A percentile compares a stretch with the other conserved stretches of the same genome.
Evolutionary conservation across 2,888 invertebrate genomes (phyloP).

Genomic region (Cecidostiba fungosa): DNA sequence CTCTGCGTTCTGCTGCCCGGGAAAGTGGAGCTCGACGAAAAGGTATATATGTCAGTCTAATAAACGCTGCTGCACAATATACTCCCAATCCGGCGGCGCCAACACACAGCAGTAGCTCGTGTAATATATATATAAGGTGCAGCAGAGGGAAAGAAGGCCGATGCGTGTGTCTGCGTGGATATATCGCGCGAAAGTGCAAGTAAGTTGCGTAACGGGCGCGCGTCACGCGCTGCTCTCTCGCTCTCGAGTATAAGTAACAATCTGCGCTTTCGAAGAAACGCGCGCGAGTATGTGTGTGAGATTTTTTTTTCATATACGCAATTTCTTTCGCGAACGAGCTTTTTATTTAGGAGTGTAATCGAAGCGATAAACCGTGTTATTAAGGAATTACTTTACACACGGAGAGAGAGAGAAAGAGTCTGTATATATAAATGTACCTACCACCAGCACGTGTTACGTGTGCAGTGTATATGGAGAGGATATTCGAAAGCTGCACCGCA

Average conservation of each 20-base stretch:
- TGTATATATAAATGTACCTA: not conserved
- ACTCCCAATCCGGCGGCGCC: not conserved
- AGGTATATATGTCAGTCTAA: slow-evolving; percentile 49
- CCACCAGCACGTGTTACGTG: not conserved
- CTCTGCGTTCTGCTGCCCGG: not conserved
- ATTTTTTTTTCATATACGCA: slow-evolving; percentile 8
- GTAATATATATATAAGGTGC: not conserved
- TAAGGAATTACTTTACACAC: slow-evolving; percentile 24
- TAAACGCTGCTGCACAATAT: not conserved
- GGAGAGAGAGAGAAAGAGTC: not conserved
- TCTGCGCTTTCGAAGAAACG: slow-evolving; percentile 48
- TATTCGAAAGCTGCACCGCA: slow-evolving; percentile 40
- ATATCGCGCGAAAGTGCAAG: slow-evolving; percentile 58
- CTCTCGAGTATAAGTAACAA: slow-evolving; percentile 1
- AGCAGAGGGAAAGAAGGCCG: slow-evolving; percentile 14
- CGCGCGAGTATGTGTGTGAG: not conserved
- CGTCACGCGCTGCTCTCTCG: slow-evolving; percentile 39
- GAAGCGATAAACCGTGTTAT: slow-evolving; percentile 31
- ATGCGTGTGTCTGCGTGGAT: slow-evolving; percentile 19
- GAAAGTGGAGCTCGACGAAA: slow-evolving; percentile 51
- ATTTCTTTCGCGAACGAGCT: slow-evolving; percentile 15
- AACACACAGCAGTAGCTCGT: not conserved
- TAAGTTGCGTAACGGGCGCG: slow-evolving; percentile 55
- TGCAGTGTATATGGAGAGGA: not conserved
- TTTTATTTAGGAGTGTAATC: slow-evolving; percentile 44